Conservation (phyloP, 2,888 invertebrate species). For the Syritta pipiens region DNA sequence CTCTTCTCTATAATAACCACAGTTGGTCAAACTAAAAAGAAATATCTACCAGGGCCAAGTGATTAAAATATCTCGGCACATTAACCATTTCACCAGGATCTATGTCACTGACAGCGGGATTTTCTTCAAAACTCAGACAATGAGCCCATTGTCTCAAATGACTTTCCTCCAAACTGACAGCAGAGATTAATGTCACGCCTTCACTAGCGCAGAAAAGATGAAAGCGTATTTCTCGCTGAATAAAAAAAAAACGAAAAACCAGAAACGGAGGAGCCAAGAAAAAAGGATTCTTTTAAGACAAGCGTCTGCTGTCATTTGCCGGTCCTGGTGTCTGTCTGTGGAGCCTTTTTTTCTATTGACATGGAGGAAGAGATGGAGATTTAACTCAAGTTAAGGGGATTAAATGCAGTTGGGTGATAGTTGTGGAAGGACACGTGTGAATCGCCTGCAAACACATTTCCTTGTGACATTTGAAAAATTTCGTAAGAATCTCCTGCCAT, state of each 20-base stretch:
- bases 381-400: conserved; percentile 37
- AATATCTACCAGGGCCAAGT: background rate
- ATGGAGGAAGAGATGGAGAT: conserved; percentile 4
- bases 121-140: background rate
- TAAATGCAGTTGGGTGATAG: too few relatives aligned
- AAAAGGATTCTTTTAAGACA: background rate
- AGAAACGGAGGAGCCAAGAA: conserved; percentile 13
- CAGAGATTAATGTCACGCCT: conserved; percentile 17
- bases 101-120: background rate
- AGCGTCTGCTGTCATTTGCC: background rate
- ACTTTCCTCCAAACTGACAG: conserved; percentile 3
- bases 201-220: background rate
- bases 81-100: background rate
- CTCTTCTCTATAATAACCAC: too few relatives aligned
- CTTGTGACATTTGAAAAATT: too few relatives aligned
- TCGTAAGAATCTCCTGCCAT: too few relatives aligned
- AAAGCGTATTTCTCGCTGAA: conserved; percentile 24
- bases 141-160: background rate
- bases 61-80: background rate
- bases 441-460: too few relatives aligned
- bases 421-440: too few relatives aligned
- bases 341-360: background rate
- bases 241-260: too few relatives aligned
- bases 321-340: conserved; percentile 6
- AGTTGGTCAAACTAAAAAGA: background rate